phyloP scores from a whole-genome alignment of 1,140 invertebrate genomes.

The Diuraphis noxia region DNA sequence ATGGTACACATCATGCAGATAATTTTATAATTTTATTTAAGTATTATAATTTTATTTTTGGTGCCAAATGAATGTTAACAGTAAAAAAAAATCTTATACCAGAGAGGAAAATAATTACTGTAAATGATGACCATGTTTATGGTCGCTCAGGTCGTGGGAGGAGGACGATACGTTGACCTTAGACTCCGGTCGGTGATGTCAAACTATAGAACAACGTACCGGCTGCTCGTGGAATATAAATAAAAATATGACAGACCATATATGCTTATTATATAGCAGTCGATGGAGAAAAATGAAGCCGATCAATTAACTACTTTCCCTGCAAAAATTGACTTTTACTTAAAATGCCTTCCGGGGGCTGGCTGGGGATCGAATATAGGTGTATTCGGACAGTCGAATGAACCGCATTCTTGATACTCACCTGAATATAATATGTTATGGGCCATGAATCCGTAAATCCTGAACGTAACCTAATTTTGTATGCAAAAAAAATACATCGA shows the following conservation, averaged over 20 bases:
- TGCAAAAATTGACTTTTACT: slow-evolving; percentile 46
- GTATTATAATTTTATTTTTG: neutral
- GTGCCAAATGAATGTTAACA: neutral
- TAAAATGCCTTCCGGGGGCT: neutral
- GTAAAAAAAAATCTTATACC: neutral
- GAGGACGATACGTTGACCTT: slow-evolving; percentile 51
- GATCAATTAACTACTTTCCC: slow-evolving; percentile 44
- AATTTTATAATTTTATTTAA: no score
- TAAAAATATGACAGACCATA: neutral
- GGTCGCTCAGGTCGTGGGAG: slow-evolving; percentile 44
- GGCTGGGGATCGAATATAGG: neutral
- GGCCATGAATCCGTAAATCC: slow-evolving; percentile 18
- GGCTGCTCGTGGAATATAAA: neutral
- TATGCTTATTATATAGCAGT: slow-evolving; percentile 7
- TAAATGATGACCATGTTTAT: slow-evolving; percentile 34
- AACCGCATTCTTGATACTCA: slow-evolving; percentile 27
- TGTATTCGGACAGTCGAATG: neutral
- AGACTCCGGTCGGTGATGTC: slow-evolving; percentile 49
- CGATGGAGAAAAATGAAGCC: neutral
- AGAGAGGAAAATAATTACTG: neutral
- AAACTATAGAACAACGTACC: neutral
- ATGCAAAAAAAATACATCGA: neutral
- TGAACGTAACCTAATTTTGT: neutral
- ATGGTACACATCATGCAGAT: neutral
- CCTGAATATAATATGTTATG: neutral